Evolutionary conservation across 1,140 invertebrate genomes (phyloP), one percentile per base, ranked within the genome.

Genomic region (Anastatus disparis): DNA sequence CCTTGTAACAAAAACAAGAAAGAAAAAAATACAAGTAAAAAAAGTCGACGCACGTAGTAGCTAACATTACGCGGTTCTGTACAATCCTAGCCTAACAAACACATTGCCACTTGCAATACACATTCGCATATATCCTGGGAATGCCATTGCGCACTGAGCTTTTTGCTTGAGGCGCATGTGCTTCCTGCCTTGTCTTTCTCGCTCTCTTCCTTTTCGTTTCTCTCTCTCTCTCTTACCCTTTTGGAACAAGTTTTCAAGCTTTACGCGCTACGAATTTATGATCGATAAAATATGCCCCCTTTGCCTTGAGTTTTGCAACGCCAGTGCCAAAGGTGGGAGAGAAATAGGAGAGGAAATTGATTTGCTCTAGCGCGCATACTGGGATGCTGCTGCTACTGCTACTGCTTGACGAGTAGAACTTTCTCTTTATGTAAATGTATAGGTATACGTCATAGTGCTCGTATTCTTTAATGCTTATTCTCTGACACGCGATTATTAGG

Each of bases 271-370:
- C 40, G 58, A 62, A 70, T 70, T 70, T 70, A 55, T 70, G 58
- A 70, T 70, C 67, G 67, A 70, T 70, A 70, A 70, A 70, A 70
- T 70, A 70, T 62, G 26, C 58, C 42, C 17, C 38, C 9, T 20
- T n/a, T n/a, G 2, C 26, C 3, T 29, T 29, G 4, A 1, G 46
- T n/a, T 46, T 13, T 38, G 17, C 40, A 4, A 15, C 4, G 24
- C 15, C 17, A 10, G 9, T 24, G 15, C 22, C n/a, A n/a, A 20
- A 31, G 20, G 46, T 26, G 29, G 46, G 61, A 40, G 20, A 55
- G 20, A 52, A 44, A 10, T 9, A 1, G 24, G 35, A 29, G 38
- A 42, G 31, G 31, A 65, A 65, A 65, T 65, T 65, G 38, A 65
- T 65, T 65, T 65, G 26, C 22, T 20, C 24, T 10, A 35, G 31